Evolutionary conservation across 2,888 invertebrate genomes (phyloP).

Genomic region (Hirtodrosophila confusa): DNA sequence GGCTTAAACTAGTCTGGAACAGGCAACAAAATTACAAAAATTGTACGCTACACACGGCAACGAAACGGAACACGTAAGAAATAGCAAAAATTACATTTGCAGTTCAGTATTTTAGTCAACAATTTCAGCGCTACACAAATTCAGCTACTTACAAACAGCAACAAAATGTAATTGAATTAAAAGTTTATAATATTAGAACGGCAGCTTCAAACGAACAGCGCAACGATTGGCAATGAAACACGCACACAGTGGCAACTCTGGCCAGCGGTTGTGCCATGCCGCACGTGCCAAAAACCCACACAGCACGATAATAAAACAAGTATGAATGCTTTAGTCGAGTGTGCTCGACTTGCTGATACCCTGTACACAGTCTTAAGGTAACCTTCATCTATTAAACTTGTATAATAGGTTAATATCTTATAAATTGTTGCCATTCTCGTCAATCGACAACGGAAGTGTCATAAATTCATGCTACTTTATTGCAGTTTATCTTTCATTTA

Average conservation of each 20-base stretch:
- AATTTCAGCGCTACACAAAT: conserved; percentile 19
- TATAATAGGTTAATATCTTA: too few relatives aligned
- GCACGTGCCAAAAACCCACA: conserved; percentile 14
- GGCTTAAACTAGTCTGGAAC: conserved; percentile 44
- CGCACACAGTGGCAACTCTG: conserved; percentile 10
- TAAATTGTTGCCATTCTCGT: too few relatives aligned
- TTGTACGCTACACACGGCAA: conserved; percentile 40
- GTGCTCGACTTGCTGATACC: background rate
- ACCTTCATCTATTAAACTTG: too few relatives aligned
- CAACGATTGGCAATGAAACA: conserved; percentile 27
- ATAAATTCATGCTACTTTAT: too few relatives aligned
- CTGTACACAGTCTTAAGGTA: too few relatives aligned
- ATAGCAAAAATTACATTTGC: conserved; percentile 20
- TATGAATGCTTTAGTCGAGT: too few relatives aligned
- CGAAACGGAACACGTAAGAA: conserved; percentile 28
- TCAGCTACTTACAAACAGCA: conserved; percentile 16
- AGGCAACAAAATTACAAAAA: conserved; percentile 56
- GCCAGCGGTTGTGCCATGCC: conserved; percentile 28
- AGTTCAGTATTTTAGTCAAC: conserved; percentile 10
- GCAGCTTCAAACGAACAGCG: conserved; percentile 2
- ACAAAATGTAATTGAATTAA: conserved; percentile 8
- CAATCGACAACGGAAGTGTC: too few relatives aligned
- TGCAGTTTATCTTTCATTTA: too few relatives aligned
- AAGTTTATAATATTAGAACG: background rate
- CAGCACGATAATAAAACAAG: conserved; percentile 1